Base-by-base conservation (phyloP, 2,797 vertebrate species). In the Lemur catta region DNA sequence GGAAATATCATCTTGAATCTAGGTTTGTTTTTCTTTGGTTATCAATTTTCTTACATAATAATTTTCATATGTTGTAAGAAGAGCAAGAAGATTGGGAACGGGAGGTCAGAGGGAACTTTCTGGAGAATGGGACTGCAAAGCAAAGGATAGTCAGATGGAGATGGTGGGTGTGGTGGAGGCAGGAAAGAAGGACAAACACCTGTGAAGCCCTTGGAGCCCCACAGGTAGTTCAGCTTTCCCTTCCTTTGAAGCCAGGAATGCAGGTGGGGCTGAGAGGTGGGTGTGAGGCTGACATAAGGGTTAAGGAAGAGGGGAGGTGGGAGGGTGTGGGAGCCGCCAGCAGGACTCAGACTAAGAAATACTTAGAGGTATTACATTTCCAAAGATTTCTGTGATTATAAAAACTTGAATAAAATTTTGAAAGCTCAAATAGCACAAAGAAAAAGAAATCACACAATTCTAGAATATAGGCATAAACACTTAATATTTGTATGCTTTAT, bases 361-460 rank as follows among this genome's bases (percentile, higher is more conserved):
- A 33, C 12, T 59, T 22, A 10, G 17, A 0, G 17, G 6, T 12
- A 6, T n/a, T 81, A 24, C 41, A 59, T 69, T 81, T 69, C 59
- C 11, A 88, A 79, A 74, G 52, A 14, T 22, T 61, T 89, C 85
- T 76, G 59, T 76, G 30, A 74, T 61, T 43, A 85, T 41, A 63
- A 75, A 69, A 52, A n/a, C 24, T 88, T 11, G 43, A 65, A 89
- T 55, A 82, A 82, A 82, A 24, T 11, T 12, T 76, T 43, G 50
- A 78, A 94, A 92, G 7, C 7, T 18, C 50, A 67, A 74, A 41
- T 46, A 46, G 1, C 41, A 9, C 17, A 33, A 52, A 72, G 46
- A 41, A 35, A 76, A 93, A 78, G 18, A 28, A 67, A 26, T 30
- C 33, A 26, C 46, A 48, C 41, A 55, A 43, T 38, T 18, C 22